Conservation (phyloP, 2,888 invertebrate genomes). For the Molorchus minor region DNA sequence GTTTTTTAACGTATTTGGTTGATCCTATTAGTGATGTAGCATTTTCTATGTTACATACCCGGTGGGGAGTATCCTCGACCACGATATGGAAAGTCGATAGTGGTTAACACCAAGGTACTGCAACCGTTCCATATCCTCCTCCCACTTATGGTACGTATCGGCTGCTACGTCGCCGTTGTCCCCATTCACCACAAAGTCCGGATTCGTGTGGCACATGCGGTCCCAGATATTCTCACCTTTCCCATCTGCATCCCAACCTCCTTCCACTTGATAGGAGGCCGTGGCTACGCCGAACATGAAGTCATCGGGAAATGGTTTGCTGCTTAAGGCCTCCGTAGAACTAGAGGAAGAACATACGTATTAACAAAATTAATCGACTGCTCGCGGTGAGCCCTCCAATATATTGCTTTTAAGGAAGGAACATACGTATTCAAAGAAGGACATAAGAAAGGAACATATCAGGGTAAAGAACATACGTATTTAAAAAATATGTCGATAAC, state of each 20-base stretch:
- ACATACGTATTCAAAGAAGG: too few relatives aligned
- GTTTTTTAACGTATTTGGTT: too few relatives aligned
- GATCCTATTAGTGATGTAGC: too few relatives aligned
- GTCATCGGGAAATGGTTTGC: conserved; percentile 30
- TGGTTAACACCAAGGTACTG: conserved; percentile 62
- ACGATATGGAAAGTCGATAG: not conserved
- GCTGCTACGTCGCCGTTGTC: conserved; percentile 71
- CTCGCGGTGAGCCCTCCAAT: too few relatives aligned
- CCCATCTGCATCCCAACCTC: conserved; percentile 54
- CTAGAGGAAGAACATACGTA: too few relatives aligned
- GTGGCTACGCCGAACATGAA: conserved; percentile 40
- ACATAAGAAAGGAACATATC: too few relatives aligned
- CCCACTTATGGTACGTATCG: conserved; percentile 72
- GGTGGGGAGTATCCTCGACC: not conserved
- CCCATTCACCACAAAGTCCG: conserved; percentile 65
- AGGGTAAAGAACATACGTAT: too few relatives aligned
- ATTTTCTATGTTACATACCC: too few relatives aligned
- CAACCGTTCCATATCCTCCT: conserved; percentile 71
- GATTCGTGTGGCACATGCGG: conserved; percentile 66
- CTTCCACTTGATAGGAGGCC: conserved; percentile 42
- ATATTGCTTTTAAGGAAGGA: too few relatives aligned
- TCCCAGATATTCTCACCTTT: conserved; percentile 77
- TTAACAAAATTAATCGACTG: too few relatives aligned
- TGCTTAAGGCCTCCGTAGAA: not conserved
- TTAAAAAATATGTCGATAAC: too few relatives aligned